Base-by-base conservation (phyloP, 2,888 invertebrate genomes). In the Acleris holmiana region DNA sequence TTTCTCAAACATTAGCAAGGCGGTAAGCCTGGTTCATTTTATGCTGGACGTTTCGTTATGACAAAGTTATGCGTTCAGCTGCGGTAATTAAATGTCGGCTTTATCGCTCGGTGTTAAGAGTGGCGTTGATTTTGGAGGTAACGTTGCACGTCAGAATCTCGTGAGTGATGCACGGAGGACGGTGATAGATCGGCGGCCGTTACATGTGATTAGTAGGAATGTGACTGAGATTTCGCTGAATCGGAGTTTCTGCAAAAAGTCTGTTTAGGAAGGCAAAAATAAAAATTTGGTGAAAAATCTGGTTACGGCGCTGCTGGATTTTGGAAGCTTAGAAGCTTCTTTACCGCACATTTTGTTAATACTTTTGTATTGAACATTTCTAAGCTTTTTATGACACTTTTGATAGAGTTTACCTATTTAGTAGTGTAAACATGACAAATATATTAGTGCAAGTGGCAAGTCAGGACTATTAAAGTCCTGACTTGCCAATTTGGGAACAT, bases 181-280 rank as follows among this genome's bases (percentile, higher is more conserved):
- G 74, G 78, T 85, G 88, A 86, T 79, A 82, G 79, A 88, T 86
- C 80, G 77, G 70, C 72, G 80, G 74, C 80, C 82, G 86, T 87
- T 86, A 82, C 82, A 77, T 77, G 88, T 89, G 88, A 89, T 90
- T 89, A 91, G 90, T 88, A 84, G 78, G 79, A 59, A 81, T 54
- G 51, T 40, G 17, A 25, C 60, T 47, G 65, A 50, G 55, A 65
- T 65, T 59, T 51, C 46, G 55, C 40, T 29, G 15, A 60, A 65
- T 46, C 49, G 46, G 56, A 7, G 29, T 50, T 65, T 49, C 15
- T 25, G 48, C 15, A 15, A 54, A 65, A 65, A 41, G 54, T 23
- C 60, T 35, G 41, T 4, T 5, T 29, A 17, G 13, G 23, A 17
- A 40, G 23, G 15, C 25, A 17, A 7, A 17, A 41, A 35, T n/a